Evolutionary conservation across 2,113 vertebrate species (phyloP).

Genomic region (Scopus umbretta): DNA sequence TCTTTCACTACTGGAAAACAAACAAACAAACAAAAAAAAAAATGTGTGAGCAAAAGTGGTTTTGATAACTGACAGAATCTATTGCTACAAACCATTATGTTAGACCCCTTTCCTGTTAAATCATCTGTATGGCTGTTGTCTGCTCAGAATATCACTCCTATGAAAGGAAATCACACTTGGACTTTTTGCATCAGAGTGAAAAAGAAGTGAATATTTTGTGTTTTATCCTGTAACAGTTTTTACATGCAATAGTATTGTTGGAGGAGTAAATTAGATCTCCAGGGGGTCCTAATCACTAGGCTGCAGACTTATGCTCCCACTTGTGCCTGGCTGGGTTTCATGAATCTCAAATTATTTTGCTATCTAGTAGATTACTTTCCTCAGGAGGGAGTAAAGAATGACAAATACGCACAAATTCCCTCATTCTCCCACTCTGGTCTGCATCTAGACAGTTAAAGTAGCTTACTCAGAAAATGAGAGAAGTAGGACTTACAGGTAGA

Average conservation of each 20-base stretch:
- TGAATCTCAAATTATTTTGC: slow-evolving; percentile 58
- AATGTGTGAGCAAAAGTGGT: background rate
- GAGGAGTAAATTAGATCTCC: slow-evolving; percentile 36
- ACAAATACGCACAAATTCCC: background rate
- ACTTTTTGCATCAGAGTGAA: background rate
- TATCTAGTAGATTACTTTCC: slow-evolving; percentile 44
- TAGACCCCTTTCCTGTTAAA: background rate
- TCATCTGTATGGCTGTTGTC: background rate
- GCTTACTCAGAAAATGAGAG: background rate
- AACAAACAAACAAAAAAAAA: too few relatives aligned
- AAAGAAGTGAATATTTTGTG: background rate
- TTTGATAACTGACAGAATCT: background rate
- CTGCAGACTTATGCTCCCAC: slow-evolving; percentile 16
- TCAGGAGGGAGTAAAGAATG: slow-evolving; percentile 16
- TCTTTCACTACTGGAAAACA: background rate
- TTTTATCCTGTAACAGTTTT: background rate
- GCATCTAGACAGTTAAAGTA: background rate
- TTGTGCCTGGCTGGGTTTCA: slow-evolving; percentile 22
- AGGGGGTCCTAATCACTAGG: slow-evolving; percentile 42
- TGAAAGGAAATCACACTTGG: background rate
- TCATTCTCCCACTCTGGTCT: background rate
- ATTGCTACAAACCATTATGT: background rate
- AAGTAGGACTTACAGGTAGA: background rate
- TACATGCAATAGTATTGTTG: background rate
- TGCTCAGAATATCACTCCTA: background rate